phyloP scores from a whole-genome alignment of 2,797 vertebrate genomes.

The Chaunax sp. region DNA sequence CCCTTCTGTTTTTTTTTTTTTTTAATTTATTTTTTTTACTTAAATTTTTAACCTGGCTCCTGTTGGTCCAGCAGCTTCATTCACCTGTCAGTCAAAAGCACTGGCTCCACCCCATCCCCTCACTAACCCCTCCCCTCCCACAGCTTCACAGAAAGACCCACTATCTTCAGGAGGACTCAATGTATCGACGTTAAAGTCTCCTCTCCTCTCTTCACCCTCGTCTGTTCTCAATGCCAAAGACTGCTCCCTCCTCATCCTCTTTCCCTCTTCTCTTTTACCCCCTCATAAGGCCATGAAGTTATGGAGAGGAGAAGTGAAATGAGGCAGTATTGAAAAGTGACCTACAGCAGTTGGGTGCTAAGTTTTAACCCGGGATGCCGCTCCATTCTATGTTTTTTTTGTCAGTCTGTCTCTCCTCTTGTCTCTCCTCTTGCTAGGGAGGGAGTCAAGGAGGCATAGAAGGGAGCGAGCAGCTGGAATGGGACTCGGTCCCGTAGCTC shows the following conservation, averaged over 20 bases:
- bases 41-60: slow-evolving; percentile 64
- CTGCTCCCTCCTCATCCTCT: slow-evolving; percentile 1
- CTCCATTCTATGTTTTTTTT: slow-evolving; percentile 16
- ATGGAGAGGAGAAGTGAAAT: slow-evolving; percentile 44
- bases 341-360: slow-evolving; percentile 32
- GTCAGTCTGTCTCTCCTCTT: neutral
- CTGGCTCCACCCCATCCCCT: slow-evolving; percentile 65
- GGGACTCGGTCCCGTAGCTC: slow-evolving; percentile 49
- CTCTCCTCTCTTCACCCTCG: slow-evolving; percentile 68
- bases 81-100: slow-evolving; percentile 62
- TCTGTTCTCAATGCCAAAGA: slow-evolving; percentile 67
- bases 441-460: slow-evolving; percentile 38
- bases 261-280: slow-evolving; percentile 54
- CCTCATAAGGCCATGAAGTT: slow-evolving; percentile 28
- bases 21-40: neutral
- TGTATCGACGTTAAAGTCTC: slow-evolving; percentile 54
- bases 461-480: slow-evolving; percentile 55
- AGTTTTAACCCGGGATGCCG: slow-evolving; percentile 29
- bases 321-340: slow-evolving; percentile 49
- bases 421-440: neutral
- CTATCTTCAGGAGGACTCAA: slow-evolving; percentile 80
- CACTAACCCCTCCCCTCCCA: slow-evolving; percentile 76
- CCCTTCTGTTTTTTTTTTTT: slow-evolving; percentile 7
- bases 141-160: slow-evolving; percentile 90
- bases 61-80: slow-evolving; percentile 82